Evolutionary conservation across 2,797 vertebrate genomes (phyloP).

Genomic region (Basileuterus tristriatus): DNA sequence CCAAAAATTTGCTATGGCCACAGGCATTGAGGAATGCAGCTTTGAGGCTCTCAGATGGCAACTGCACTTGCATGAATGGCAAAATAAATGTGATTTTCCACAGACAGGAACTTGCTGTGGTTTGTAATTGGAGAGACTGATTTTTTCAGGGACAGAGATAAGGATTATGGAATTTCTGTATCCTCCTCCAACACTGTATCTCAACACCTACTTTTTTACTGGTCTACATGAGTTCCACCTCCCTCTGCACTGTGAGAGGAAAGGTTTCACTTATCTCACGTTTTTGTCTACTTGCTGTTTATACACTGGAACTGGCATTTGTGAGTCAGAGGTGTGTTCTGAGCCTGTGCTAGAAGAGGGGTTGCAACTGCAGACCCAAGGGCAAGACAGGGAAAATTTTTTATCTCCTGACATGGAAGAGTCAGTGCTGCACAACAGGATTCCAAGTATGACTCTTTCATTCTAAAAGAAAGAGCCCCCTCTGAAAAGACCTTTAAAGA

Average conservation of each 20-base stretch:
- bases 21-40: not conserved
- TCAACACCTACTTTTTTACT: not conserved
- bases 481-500: not conserved
- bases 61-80: not conserved
- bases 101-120: not conserved
- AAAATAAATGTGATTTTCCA: slow-evolving; percentile 6
- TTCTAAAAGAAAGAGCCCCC: not conserved
- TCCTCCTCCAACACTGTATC: not conserved
- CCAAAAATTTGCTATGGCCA: not conserved
- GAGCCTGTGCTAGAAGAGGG: not conserved
- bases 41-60: not conserved
- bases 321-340: not conserved
- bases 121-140: not conserved
- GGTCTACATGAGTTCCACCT: not conserved
- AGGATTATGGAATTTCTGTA: not conserved
- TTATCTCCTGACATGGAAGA: not conserved
- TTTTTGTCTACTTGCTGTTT: not conserved
- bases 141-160: not conserved
- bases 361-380: not conserved
- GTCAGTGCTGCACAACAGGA: not conserved
- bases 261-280: not conserved
- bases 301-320: not conserved
- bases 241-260: not conserved
- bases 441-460: not conserved
- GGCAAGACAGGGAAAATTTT: not conserved